phyloP scores from a whole-genome alignment of 2,888 invertebrate genomes.

The Axea sp. region DNA sequence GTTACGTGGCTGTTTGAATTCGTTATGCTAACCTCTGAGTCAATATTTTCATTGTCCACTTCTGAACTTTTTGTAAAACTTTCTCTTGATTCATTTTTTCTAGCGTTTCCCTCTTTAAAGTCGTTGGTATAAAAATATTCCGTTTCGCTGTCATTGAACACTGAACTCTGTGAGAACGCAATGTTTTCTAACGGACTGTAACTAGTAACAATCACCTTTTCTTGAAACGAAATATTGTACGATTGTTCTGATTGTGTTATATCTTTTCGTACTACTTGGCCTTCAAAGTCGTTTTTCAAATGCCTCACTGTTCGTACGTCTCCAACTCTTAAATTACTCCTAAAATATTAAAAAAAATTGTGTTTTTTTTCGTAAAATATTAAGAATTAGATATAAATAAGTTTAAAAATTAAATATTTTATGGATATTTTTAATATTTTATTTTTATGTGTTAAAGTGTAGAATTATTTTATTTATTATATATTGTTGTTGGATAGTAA shows the following conservation, averaged over 20 bases:
- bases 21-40: constrained; percentile 7
- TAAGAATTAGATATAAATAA: too few species aligned
- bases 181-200: constrained; percentile 28
- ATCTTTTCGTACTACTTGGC: constrained; percentile 3
- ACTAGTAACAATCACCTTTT: constrained; percentile 40
- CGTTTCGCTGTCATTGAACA: constrained; percentile 26
- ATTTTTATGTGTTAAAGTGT: too few species aligned
- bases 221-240: constrained; percentile 32
- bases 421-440: too few species aligned
- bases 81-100: constrained; percentile 13
- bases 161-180: constrained; percentile 5
- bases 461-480: too few species aligned
- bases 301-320: constrained; percentile 39
- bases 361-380: too few species aligned
- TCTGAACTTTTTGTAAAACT: constrained; percentile 24
- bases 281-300: constrained; percentile 34
- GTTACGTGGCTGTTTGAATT: constrained; percentile 23
- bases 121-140: constrained; percentile 13
- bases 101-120: constrained; percentile 3
- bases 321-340: constrained; percentile 10
- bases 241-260: constrained; percentile 22
- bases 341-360: too few species aligned
- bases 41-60: constrained; percentile 34
- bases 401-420: too few species aligned
- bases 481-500: too few species aligned